These are phyloP conservation scores for Ciona savignyi DNA, from an alignment of 23 tunicate genomes.

Conservation along the genomic window DNA sequence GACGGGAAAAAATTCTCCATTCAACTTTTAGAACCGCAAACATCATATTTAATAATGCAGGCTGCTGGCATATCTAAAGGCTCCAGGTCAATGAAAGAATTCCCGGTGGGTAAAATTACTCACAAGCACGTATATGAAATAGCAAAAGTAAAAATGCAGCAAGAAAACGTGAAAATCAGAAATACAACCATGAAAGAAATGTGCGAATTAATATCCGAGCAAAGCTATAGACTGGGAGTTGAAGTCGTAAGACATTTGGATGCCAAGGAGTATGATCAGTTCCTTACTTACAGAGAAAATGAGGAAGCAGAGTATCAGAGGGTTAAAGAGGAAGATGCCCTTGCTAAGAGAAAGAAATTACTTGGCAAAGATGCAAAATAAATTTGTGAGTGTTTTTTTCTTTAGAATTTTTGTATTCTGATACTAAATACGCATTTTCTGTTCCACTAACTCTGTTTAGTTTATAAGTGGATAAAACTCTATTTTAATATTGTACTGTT, in stretches of 20 bases:
- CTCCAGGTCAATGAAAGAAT: slow-evolving; percentile 5
- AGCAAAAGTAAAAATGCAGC: slow-evolving; percentile 65
- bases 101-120: slow-evolving; percentile 51
- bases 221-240: slow-evolving; percentile 32
- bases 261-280: slow-evolving; percentile 57
- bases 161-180: slow-evolving; percentile 58
- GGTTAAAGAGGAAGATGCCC: slow-evolving; percentile 27
- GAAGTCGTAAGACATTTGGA: slow-evolving; percentile 38
- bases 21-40: slow-evolving; percentile 37
- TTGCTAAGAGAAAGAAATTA: slow-evolving; percentile 55
- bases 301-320: slow-evolving; percentile 19
- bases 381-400: too few relatives aligned
- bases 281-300: slow-evolving; percentile 25
- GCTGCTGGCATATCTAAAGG: slow-evolving; percentile 70
- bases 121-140: slow-evolving; percentile 86
- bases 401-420: too few relatives aligned
- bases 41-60: slow-evolving; percentile 47
- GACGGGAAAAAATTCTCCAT: slow-evolving; percentile 77
- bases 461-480: too few relatives aligned
- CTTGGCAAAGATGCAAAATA: slow-evolving; percentile 24
- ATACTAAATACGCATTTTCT: too few relatives aligned
- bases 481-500: too few relatives aligned
- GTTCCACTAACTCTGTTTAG: too few relatives aligned
- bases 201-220: slow-evolving; percentile 35
- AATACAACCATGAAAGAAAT: slow-evolving; percentile 35